Evolutionary conservation across 1,140 invertebrate species (phyloP), one percentile per base, ranked within the genome.

Genomic region (Marisa cornuarietis): DNA sequence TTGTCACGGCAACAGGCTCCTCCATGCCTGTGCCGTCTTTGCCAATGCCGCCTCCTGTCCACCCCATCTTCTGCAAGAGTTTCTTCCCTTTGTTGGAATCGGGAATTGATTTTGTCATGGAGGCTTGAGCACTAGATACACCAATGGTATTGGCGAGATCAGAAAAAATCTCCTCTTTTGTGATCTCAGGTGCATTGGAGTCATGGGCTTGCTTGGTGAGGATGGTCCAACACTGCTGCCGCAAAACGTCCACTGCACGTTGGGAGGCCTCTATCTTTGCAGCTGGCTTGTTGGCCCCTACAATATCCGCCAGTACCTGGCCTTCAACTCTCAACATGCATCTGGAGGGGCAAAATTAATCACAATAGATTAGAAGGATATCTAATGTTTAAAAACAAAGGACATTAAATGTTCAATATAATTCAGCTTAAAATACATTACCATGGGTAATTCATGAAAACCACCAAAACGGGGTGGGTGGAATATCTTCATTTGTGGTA

Each of bases 21-120:
- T 92, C 90, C n/a, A 94, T 93, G 49, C 95, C 95, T 20, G 93
- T 92, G 0, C 86, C 87, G 22, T 93, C 91, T 82, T 94, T 94
- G 0, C 95, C 95, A 65, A 96, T 90, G 0, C 94, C 95, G 58
- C 95, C 95, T 51, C 95, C 95, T 51, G 93, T 91, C 95, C 95
- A 96, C 0, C 95, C 95, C 95, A 96, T 96, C 81, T 94, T 90
- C 80, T 94, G 93, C 93, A 96, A 93, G 90, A 96, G 92, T 85
- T 94, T 95, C 75, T 90, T 93, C 13, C 94, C 94, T 78, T 94
- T 92, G 84, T 94, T 94, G 80, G 90, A 91, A 16, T 90, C 88
- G 52, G 91, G 83, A 11, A 93, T 83, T 26, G 87, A 58, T 66
- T 49, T 81, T 71, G 49, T 81, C 80, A 78, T 80, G 16, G 95